Evolutionary conservation across 2,797 vertebrate genomes (phyloP), one percentile per base, ranked within the genome.

Genomic region (Scomberomorus guttatus): DNA sequence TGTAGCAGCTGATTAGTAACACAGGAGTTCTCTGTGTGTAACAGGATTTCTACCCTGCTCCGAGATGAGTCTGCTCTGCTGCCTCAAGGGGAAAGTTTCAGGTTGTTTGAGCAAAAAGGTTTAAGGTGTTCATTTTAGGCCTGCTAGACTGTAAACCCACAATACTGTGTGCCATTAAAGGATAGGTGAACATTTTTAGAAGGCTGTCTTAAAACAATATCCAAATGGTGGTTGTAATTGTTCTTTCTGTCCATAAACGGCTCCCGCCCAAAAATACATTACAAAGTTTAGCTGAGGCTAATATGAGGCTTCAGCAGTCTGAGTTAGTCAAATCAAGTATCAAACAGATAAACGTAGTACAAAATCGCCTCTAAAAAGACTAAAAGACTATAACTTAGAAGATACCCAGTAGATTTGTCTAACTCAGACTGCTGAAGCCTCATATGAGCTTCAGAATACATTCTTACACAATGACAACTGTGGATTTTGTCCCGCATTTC

Each of bases 121-220:
- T 60, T 6, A 42, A 61, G 42, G 56, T 83, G 51, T 57, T 51
- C 2, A n/a, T 46, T 62, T 71, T 10, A 34, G 29, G 32, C 9
- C 11, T 61, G 39, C 12, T 52, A 67, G 54, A n/a, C 29, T 42
- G 39, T 42, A 14, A 42, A 54, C 20, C 5, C 27, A 11, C 15
- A 10, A 37, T 22, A 34, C 61, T 55, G 32, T 58, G 5, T 37
- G 20, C 65, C 7, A 20, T 50, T 50, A 50, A 50, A 50, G 46
- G 17, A 46, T 18, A 46, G 1, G 44, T 46, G 44, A 46, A 46
- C 44, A 46, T 46, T 46, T 46, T 17, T 46, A 18, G 15, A 10
- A 50, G 6, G 20, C 46, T 18, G 17, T 48, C 46, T 48, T 48
- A 3, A 18, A 48, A 18, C 5, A 18, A 6, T 48, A 7, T 18